Base-by-base conservation (phyloP, 2,113 vertebrate genomes). In the Salvelinus alpinus region DNA sequence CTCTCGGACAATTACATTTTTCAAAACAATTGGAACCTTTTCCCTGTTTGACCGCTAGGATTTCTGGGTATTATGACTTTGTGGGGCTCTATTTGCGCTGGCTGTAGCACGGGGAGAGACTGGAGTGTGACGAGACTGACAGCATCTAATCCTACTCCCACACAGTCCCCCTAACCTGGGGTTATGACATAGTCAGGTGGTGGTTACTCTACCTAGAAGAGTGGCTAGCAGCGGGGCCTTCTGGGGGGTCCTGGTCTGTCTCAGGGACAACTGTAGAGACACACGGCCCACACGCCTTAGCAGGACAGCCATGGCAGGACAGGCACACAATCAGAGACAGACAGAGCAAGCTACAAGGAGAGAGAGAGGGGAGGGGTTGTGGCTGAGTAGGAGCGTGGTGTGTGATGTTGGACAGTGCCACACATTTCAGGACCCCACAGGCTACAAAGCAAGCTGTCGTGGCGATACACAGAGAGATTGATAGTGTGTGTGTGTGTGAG, bases 161-260 rank as follows among this genome's bases (percentile, higher is more conserved):
- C 16, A 64, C 24, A 64, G 44, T 69, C 22, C 24, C 29, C 4
- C 64, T 5, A 44, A 14, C 12, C n/a, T 14, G 70, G n/a, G 9
- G 47, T 3, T 59, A 24, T 24, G 8, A 18, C 31, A 38, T 0
- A n/a, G 2, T 20, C 0, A 51, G 70, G 48, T 25, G 44, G 6
- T 70, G 20, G 73, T 87, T 13, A 90, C 87, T 93, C 91, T 94
- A 95, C 92, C 93, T 91, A 95, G 88, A 80, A 84, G 84, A 90
- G 86, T 82, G 83, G 88, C 72, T 84, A 90, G 80, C 88, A 91
- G 87, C 8, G 20, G 70, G 88, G 88, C 87, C 80, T 88, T 89
- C 92, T 89, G 87, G 62, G 92, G 92, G 90, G 87, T 92, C 90
- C 92, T 89, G 91, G 87, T 87, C 82, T 90, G 87, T 85, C 89